Evolutionary conservation across 1,140 invertebrate species (phyloP).

Genomic region (Halictus rubicundus): DNA sequence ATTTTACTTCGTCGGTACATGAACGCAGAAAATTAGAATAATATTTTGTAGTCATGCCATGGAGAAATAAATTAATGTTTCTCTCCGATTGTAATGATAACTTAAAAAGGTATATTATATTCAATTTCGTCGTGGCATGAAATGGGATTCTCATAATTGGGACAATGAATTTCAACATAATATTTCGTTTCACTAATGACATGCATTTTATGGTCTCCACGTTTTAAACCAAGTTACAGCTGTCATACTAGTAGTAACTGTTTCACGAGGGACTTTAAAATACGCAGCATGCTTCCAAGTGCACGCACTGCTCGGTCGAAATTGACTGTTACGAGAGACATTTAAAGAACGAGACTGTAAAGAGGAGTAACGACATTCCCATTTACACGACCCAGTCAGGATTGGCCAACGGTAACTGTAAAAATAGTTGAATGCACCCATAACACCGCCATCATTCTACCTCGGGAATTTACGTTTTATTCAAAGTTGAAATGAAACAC

Average conservation of each 20-base stretch:
- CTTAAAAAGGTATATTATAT: too few species aligned
- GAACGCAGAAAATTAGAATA: too few species aligned
- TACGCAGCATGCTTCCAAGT: neutral
- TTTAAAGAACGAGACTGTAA: constrained; percentile 22
- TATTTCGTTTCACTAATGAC: too few species aligned
- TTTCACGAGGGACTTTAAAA: constrained; percentile 2
- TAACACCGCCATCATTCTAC: neutral
- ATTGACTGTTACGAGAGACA: constrained; percentile 3
- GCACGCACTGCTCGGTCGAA: neutral
- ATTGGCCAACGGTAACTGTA: constrained; percentile 19
- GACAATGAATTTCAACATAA: too few species aligned
- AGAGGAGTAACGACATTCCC: constrained; percentile 8
- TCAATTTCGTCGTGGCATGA: too few species aligned
- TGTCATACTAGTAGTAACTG: neutral
- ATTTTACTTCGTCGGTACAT: too few species aligned
- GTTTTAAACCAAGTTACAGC: neutral
- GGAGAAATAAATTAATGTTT: too few species aligned
- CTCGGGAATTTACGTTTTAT: neutral
- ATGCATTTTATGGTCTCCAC: too few species aligned
- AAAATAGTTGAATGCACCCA: neutral
- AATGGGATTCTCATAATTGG: too few species aligned
- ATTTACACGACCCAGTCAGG: neutral
- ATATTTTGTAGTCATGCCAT: too few species aligned
- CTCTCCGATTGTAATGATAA: too few species aligned
- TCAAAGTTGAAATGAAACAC: neutral